Percentiles rank a stretch among this genome's conserved stretches.
Evolutionary conservation across 2,797 vertebrate genomes (phyloP).

Genomic region (Hirundo rustica): DNA sequence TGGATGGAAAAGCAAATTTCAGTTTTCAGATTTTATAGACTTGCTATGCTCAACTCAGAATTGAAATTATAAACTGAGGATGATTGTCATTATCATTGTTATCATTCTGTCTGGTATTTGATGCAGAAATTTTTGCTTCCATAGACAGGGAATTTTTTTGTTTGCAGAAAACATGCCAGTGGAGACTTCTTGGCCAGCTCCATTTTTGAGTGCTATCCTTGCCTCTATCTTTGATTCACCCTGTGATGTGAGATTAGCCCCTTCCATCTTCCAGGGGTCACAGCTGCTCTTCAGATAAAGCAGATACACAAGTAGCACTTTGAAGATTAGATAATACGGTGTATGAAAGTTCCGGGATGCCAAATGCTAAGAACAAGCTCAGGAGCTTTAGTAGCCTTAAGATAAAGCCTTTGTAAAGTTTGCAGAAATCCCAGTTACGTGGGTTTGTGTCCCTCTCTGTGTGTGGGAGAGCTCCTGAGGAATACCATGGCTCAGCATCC

Average conservation of each 20-base stretch:
- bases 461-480: background rate
- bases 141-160: background rate
- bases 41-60: background rate
- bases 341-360: background rate
- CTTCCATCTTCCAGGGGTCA: background rate
- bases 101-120: background rate
- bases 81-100: background rate
- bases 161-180: background rate
- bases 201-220: background rate
- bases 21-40: background rate
- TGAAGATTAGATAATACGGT: background rate
- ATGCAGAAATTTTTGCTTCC: background rate
- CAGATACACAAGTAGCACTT: background rate
- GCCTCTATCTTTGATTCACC: background rate
- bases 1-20: background rate
- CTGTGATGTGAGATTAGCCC: background rate
- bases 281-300: background rate
- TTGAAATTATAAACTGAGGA: background rate
- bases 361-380: background rate
- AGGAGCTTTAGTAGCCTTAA: slow-evolving; percentile 7
- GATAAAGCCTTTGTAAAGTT: background rate
- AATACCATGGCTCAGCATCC: background rate
- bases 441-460: background rate
- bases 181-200: background rate
- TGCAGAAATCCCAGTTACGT: background rate